Percentiles rank a stretch among this genome's conserved stretches.
Conservation (phyloP, 2,797 vertebrate genomes). For the Aratinga solstitialis region DNA sequence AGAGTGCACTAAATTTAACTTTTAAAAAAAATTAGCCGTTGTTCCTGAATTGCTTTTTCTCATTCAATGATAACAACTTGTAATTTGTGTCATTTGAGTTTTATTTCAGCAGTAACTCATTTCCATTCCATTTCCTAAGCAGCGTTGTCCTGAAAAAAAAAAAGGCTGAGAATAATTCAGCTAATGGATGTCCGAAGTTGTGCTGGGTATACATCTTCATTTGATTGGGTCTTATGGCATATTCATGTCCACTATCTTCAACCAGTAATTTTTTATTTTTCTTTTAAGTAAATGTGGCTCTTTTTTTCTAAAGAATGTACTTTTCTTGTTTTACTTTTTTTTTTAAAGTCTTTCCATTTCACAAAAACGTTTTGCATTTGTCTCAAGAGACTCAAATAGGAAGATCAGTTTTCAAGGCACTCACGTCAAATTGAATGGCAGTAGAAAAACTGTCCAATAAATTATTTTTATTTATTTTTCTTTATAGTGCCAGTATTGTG, state of each 20-base stretch:
- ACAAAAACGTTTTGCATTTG: constrained; percentile 91
- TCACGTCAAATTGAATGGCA: constrained; percentile 95
- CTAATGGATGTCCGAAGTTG: constrained; percentile 83
- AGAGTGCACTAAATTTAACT: constrained; percentile 96
- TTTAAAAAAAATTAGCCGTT: constrained; percentile 86
- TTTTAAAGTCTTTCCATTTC: constrained; percentile 81
- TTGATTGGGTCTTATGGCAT: constrained; percentile 82
- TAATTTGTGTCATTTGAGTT: constrained; percentile 82
- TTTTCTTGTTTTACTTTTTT: constrained; percentile 79
- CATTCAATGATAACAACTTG: constrained; percentile 81
- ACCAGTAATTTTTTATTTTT: constrained; percentile 68
- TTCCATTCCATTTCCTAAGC: constrained; percentile 84
- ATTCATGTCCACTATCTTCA: constrained; percentile 82
- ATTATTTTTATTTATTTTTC: constrained; percentile 83
- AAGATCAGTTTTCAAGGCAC: constrained; percentile 99
- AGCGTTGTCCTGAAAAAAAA: constrained; percentile 81
- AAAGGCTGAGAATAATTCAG: constrained; percentile 80
- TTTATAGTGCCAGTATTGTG: constrained; percentile 96
- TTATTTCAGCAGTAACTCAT: constrained; percentile 86
- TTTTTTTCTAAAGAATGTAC: constrained; percentile 81
- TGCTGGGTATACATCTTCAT: constrained; percentile 88
- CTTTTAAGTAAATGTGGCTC: constrained; percentile 84
- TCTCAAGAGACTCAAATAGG: constrained; percentile 95
- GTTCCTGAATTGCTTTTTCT: constrained; percentile 90
- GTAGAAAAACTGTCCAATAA: constrained; percentile 94